Percentiles rank a stretch among this genome's conserved stretches.
Evolutionary conservation across 1,140 invertebrate species (phyloP).

Genomic region (Drosophila grimshawi): DNA sequence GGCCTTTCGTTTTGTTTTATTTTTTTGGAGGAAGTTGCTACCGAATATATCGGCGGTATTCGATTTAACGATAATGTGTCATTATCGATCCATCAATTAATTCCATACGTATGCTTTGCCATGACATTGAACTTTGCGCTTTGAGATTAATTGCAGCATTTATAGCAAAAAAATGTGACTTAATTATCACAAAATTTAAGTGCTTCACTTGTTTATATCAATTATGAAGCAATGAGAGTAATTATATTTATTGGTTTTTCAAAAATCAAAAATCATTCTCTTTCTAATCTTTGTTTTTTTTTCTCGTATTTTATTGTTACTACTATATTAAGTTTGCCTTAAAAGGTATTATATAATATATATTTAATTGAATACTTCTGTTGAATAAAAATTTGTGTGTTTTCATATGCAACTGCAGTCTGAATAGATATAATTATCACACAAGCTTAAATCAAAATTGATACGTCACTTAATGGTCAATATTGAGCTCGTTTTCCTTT

Average conservation of each 20-base stretch:
- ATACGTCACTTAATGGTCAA: conserved; percentile 12
- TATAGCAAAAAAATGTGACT: conserved; percentile 13
- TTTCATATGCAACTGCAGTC: neutral
- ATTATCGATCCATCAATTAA: conserved; percentile 27
- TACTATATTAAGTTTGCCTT: too few species aligned
- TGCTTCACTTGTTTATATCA: too few species aligned
- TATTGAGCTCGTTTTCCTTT: conserved; percentile 40
- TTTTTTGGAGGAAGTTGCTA: conserved; percentile 36
- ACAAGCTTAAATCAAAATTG: neutral
- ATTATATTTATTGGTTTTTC: neutral
- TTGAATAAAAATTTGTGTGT: neutral
- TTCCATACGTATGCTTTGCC: neutral
- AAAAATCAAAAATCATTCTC: too few species aligned
- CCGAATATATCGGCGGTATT: conserved; percentile 3
- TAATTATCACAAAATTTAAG: neutral
- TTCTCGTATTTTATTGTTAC: too few species aligned
- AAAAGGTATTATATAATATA: neutral
- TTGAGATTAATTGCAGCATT: conserved; percentile 15
- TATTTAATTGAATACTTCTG: neutral
- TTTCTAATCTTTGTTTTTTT: too few species aligned
- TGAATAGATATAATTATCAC: neutral
- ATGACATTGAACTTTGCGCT: conserved; percentile 14
- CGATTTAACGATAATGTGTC: neutral
- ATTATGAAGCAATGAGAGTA: too few species aligned
- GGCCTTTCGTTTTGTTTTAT: conserved; percentile 6